Evolutionary conservation across 2,888 invertebrate genomes (phyloP).

Genomic region (Limenitis camilla): DNA sequence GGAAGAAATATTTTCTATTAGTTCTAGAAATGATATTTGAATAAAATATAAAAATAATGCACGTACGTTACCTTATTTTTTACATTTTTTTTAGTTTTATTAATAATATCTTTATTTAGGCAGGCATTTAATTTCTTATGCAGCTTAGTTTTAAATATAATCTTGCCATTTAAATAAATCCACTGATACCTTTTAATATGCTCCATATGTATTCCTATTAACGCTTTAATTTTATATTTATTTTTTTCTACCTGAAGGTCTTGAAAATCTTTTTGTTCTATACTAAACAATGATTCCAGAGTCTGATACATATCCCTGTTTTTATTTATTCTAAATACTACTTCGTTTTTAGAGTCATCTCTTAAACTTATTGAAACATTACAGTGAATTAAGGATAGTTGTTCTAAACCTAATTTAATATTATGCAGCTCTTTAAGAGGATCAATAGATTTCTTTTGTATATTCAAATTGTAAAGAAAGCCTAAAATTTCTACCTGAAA

Average conservation of each 20-base stretch:
- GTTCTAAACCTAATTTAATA: slow-evolving; percentile 74
- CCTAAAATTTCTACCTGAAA: slow-evolving; percentile 77
- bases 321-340: slow-evolving; percentile 76
- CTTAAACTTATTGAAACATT: slow-evolving; percentile 79
- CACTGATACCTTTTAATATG: slow-evolving; percentile 60
- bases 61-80: slow-evolving; percentile 37
- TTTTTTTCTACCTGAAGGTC: slow-evolving; percentile 58
- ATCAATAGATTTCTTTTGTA: slow-evolving; percentile 73
- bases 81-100: slow-evolving; percentile 23
- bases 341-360: slow-evolving; percentile 76
- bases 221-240: slow-evolving; percentile 70
- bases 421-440: slow-evolving; percentile 72
- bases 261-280: slow-evolving; percentile 48
- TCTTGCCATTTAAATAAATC: slow-evolving; percentile 79
- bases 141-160: slow-evolving; percentile 64
- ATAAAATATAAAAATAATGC: slow-evolving; percentile 10
- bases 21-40: not conserved
- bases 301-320: slow-evolving; percentile 69
- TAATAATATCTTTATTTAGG: slow-evolving; percentile 31
- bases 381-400: slow-evolving; percentile 78
- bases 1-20: slow-evolving; percentile 11
- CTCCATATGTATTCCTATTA: slow-evolving; percentile 59
- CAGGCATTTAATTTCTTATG: slow-evolving; percentile 41
- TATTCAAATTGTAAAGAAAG: slow-evolving; percentile 74
- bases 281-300: slow-evolving; percentile 48